A percentile compares a stretch with the other conserved stretches of the same genome.
phyloP scores from a whole-genome alignment of 2,888 invertebrate species.

The Folsomia manolachei region DNA sequence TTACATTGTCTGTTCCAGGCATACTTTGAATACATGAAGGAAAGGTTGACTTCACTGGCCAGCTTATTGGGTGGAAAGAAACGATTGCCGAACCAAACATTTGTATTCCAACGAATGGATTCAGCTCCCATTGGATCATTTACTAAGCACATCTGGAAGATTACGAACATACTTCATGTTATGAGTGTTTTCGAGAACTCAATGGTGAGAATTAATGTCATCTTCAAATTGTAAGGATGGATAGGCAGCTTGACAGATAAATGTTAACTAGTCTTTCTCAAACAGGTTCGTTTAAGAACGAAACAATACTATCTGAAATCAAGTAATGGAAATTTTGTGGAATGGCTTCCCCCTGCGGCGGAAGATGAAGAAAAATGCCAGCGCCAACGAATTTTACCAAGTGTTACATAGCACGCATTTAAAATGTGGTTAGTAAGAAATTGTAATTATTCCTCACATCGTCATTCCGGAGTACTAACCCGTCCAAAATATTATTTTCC shows the following conservation, averaged over 20 bases:
- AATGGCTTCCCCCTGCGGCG: slow-evolving; percentile 55
- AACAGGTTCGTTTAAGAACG: slow-evolving; percentile 63
- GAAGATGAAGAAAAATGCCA: slow-evolving; percentile 54
- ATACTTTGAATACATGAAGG: slow-evolving; percentile 70
- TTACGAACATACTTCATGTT: slow-evolving; percentile 68
- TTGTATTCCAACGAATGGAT: slow-evolving; percentile 62
- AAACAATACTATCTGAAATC: slow-evolving; percentile 65
- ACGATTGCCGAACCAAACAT: slow-evolving; percentile 65
- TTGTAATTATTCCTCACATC: not conserved
- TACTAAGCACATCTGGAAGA: slow-evolving; percentile 69
- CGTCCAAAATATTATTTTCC: slow-evolving; percentile 37
- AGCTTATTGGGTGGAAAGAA: slow-evolving; percentile 58
- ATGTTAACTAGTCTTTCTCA: not conserved
- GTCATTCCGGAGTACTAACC: not conserved
- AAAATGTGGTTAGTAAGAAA: slow-evolving; percentile 61
- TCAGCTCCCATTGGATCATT: slow-evolving; percentile 65
- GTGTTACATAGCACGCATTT: slow-evolving; percentile 64
- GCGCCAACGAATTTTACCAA: slow-evolving; percentile 57
- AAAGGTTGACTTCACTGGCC: slow-evolving; percentile 61
- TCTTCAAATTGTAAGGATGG: not conserved
- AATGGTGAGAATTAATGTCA: slow-evolving; percentile 55
- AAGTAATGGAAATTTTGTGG: slow-evolving; percentile 62
- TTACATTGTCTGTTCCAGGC: slow-evolving; percentile 54
- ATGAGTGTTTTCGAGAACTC: slow-evolving; percentile 71
- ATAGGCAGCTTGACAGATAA: too few relatives aligned